phyloP scores from a whole-genome alignment of 1,140 invertebrate genomes.

The Dendrolimus kikuchii region DNA sequence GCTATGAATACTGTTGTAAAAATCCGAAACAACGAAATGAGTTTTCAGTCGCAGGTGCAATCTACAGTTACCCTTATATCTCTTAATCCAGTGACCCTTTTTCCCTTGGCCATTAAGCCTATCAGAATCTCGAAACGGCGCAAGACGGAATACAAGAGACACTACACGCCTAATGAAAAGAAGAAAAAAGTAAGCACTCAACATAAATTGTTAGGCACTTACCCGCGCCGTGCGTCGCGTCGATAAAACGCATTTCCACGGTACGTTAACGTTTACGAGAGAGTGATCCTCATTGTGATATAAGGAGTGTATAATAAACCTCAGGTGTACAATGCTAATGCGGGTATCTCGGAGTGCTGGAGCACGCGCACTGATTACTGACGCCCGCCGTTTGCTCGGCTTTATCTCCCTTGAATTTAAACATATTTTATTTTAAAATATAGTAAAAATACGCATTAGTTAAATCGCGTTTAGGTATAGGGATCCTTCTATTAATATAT shows the following conservation, averaged over 20 bases:
- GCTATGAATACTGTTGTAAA: no score
- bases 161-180: neutral
- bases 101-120: no score
- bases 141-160: no score
- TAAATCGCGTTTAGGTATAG: no score
- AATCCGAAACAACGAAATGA: no score
- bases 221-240: constrained; percentile 4
- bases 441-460: neutral
- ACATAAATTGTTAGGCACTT: constrained; percentile 9
- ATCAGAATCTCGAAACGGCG: no score
- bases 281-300: constrained; percentile 19
- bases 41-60: no score
- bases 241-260: constrained; percentile 12
- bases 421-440: neutral
- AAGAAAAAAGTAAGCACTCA: constrained; percentile 6
- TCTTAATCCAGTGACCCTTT: no score
- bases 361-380: constrained; percentile 8
- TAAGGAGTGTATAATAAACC: constrained; percentile 17
- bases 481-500: no score
- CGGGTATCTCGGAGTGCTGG: constrained; percentile 11
- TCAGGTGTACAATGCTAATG: constrained; percentile 24
- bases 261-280: constrained; percentile 19
- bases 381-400: constrained; percentile 5
- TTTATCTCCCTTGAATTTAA: neutral
- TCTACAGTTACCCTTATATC: no score